These are phyloP conservation scores for Tuta absoluta DNA, from an alignment of 2,888 invertebrate genomes.

Conservation along the genomic window DNA sequence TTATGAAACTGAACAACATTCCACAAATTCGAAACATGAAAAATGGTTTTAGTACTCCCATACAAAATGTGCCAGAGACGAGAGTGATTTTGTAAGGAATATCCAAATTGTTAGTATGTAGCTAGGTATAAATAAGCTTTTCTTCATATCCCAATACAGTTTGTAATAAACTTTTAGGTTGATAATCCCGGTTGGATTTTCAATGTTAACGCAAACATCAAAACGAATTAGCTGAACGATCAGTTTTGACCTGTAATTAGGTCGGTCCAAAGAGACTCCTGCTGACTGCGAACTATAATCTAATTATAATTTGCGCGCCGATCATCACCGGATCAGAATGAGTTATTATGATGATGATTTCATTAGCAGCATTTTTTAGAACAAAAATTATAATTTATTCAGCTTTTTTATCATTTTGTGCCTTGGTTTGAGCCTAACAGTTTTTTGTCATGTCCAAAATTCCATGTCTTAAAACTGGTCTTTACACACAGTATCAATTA, in stretches of 20 bases:
- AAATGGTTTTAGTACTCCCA: too few relatives aligned
- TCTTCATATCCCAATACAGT: too few relatives aligned
- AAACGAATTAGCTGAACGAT: neutral
- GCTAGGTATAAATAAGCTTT: too few relatives aligned
- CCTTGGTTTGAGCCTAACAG: too few relatives aligned
- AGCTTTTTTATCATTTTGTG: neutral
- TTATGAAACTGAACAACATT: too few relatives aligned
- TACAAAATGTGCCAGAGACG: too few relatives aligned
- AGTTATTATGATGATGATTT: neutral
- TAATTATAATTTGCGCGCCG: slow-evolving; percentile 8
- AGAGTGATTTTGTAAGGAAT: too few relatives aligned
- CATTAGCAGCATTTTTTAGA: slow-evolving; percentile 7
- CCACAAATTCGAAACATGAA: too few relatives aligned
- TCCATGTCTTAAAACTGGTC: too few relatives aligned
- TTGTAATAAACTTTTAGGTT: neutral
- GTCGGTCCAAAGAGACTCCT: neutral
- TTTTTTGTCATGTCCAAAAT: too few relatives aligned
- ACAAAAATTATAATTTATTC: neutral
- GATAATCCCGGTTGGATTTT: neutral
- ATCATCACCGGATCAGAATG: slow-evolving; percentile 6
- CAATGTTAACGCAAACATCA: neutral
- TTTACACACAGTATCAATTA: too few relatives aligned
- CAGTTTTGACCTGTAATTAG: neutral
- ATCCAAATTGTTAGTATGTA: too few relatives aligned
- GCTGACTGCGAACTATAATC: neutral